Base-by-base conservation (phyloP, 2,797 vertebrate genomes). In the Notolabrus celidotus region DNA sequence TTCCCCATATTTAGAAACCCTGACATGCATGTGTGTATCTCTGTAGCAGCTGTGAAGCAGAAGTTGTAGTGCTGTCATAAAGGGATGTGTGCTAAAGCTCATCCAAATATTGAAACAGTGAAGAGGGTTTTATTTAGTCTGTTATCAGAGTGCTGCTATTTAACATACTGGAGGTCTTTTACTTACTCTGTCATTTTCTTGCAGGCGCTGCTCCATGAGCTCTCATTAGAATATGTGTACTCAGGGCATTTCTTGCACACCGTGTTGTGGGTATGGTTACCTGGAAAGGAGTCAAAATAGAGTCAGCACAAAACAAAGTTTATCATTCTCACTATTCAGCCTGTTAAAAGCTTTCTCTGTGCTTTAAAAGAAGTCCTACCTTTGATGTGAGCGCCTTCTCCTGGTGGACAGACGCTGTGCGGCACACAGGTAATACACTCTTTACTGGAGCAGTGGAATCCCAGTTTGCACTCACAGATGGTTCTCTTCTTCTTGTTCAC, bases 121-220 rank as follows among this genome's bases (percentile, higher is more conserved):
- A n/a, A n/a, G n/a, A n/a, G n/a, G n/a, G n/a, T n/a, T n/a, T n/a
- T n/a, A n/a, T n/a, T n/a, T n/a, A n/a, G n/a, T n/a, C n/a, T n/a
- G n/a, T n/a, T n/a, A n/a, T n/a, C n/a, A n/a, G n/a, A n/a, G n/a
- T n/a, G n/a, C n/a, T n/a, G n/a, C n/a, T n/a, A n/a, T n/a, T n/a
- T n/a, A n/a, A n/a, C n/a, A n/a, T n/a, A n/a, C n/a, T n/a, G n/a
- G 27, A 31, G 29, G 1, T 7, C 29, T 31, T 8, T 0, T 39
- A 88, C 93, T 89, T 65, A 94, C 93, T 22, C 1, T 52, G 45
- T 91, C 86, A 79, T 89, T 10, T 47, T 4, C 31, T 4, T 2
- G 49, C 94, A 95, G n/a, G 0, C 12, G 0, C 3, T 2, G 0
- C 22, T 12, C 62, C 46, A 55, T 1, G 88, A 89, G 7, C 0